Evolutionary conservation across 2,797 vertebrate genomes (phyloP).

Genomic region (Brotula barbata): DNA sequence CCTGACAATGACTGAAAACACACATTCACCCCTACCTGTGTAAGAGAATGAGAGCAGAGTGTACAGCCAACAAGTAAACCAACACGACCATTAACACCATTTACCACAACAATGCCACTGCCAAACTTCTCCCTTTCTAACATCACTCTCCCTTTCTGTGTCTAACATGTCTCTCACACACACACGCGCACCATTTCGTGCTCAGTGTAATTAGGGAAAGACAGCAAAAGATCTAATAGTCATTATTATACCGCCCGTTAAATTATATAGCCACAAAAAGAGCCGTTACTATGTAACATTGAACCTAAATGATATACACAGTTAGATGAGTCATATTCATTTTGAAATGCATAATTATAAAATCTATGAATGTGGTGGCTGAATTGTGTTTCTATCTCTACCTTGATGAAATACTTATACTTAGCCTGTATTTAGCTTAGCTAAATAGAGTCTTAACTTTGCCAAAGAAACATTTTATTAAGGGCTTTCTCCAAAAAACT

Average conservation of each 20-base stretch:
- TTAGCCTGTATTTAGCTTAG: too few relatives aligned
- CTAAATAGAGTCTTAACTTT: conserved; percentile 19
- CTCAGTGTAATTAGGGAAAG: conserved; percentile 6
- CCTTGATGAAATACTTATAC: neutral
- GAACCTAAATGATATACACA: conserved; percentile 7
- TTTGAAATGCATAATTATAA: conserved; percentile 5
- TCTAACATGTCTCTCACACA: neutral
- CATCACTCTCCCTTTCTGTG: conserved; percentile 1
- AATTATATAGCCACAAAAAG: conserved; percentile 9
- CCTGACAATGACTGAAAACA: neutral
- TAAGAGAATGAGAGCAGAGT: conserved; percentile 22
- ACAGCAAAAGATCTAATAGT: too few relatives aligned
- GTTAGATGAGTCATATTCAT: neutral
- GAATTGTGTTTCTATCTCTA: conserved; percentile 1
- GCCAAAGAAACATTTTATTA: neutral
- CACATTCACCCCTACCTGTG: neutral
- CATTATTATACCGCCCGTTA: conserved; percentile 20
- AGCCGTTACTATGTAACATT: conserved; percentile 15
- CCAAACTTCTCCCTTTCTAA: neutral
- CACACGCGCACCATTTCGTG: neutral
- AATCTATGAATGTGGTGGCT: neutral
- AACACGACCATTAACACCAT: conserved; percentile 3
- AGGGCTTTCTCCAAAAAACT: neutral
- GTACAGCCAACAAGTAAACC: conserved; percentile 19
- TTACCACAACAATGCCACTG: neutral